Evolutionary conservation across 2,888 invertebrate species (phyloP).

Genomic region (Meganola albula): DNA sequence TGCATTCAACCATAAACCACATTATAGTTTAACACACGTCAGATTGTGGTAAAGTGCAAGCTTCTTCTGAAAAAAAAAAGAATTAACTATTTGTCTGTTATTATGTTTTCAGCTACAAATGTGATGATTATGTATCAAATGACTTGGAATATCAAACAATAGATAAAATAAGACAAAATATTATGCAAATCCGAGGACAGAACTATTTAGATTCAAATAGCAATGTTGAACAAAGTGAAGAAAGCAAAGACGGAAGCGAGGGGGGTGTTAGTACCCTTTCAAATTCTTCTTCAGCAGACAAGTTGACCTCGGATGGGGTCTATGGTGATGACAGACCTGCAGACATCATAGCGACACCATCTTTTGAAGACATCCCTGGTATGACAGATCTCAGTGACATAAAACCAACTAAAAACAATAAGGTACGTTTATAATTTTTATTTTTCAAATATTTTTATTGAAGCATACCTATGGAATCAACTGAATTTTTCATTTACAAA

Average conservation of each 20-base stretch:
- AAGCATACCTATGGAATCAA: too few relatives aligned
- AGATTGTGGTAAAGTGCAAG: too few relatives aligned
- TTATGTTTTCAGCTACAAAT: slow-evolving; percentile 81
- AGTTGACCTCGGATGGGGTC: slow-evolving; percentile 27
- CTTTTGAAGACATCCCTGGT: slow-evolving; percentile 36
- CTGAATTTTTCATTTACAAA: too few relatives aligned
- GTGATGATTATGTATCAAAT: slow-evolving; percentile 88
- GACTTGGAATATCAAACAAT: slow-evolving; percentile 78
- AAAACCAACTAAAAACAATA: slow-evolving; percentile 45
- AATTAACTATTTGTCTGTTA: background rate
- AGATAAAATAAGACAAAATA: slow-evolving; percentile 75
- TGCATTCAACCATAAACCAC: too few relatives aligned
- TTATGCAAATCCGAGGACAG: slow-evolving; percentile 47
- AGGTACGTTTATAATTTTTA: too few relatives aligned
- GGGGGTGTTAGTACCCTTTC: slow-evolving; percentile 31
- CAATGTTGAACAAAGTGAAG: slow-evolving; percentile 37
- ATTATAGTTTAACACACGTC: too few relatives aligned
- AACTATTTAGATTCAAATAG: slow-evolving; percentile 34
- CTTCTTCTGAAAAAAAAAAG: background rate
- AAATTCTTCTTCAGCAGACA: slow-evolving; percentile 27
- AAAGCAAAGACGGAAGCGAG: slow-evolving; percentile 44
- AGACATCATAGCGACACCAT: slow-evolving; percentile 33
- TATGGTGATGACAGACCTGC: slow-evolving; percentile 31
- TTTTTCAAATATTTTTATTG: too few relatives aligned
- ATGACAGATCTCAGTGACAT: slow-evolving; percentile 41